These are phyloP conservation scores for Nomada fabriciana DNA, from an alignment of 2,888 invertebrate genomes.

Conservation along the genomic window DNA sequence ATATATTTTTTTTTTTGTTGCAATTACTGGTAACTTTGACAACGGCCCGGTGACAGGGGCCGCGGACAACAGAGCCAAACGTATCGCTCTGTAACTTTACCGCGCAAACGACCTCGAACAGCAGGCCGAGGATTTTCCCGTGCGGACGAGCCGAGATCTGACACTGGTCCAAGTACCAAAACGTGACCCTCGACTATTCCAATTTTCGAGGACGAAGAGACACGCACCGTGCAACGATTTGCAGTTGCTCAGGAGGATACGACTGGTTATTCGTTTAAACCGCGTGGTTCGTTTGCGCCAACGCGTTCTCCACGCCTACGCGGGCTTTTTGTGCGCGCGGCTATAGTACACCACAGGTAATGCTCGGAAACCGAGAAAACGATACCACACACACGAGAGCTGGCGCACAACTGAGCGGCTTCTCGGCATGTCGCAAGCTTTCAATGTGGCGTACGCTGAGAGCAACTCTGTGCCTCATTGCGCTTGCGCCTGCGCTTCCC, in stretches of 20 bases:
- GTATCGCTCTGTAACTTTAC: conserved; percentile 45
- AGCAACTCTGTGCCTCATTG: conserved; percentile 67
- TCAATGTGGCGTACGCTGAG: conserved; percentile 81
- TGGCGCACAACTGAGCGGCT: conserved; percentile 83
- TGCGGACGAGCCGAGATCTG: conserved; percentile 55
- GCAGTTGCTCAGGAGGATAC: neutral
- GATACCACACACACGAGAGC: conserved; percentile 77
- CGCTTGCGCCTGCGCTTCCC: conserved; percentile 79
- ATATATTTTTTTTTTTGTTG: neutral
- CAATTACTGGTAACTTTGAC: neutral
- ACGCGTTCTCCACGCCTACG: conserved; percentile 66
- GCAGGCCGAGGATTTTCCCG: conserved; percentile 50
- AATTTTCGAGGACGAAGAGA: conserved; percentile 63
- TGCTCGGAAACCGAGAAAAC: conserved; percentile 36
- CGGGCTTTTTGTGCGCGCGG: conserved; percentile 52
- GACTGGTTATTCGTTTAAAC: neutral
- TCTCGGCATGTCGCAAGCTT: conserved; percentile 83
- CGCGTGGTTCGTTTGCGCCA: conserved; percentile 28
- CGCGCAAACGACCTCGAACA: conserved; percentile 58
- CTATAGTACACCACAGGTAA: conserved; percentile 54
- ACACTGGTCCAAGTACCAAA: conserved; percentile 69
- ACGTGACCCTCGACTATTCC: conserved; percentile 63
- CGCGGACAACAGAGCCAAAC: neutral
- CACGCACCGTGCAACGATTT: conserved; percentile 22
- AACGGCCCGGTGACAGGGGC: conserved; percentile 7